phyloP scores from a whole-genome alignment of 1,140 invertebrate species.

The Aphaenogaster ashmeadi region DNA sequence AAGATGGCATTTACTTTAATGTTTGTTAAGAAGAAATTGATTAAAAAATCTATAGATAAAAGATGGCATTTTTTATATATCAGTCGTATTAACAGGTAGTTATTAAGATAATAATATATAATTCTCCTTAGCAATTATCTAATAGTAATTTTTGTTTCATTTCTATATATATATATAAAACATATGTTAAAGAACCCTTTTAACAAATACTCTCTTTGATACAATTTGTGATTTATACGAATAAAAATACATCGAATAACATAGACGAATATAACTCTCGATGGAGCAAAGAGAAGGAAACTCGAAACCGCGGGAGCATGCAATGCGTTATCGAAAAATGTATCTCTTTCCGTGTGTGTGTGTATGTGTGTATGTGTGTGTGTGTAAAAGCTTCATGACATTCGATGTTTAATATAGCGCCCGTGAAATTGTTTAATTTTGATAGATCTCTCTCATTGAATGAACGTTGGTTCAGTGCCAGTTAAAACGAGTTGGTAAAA shows the following conservation, averaged over 20 bases:
- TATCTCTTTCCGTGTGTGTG: constrained; percentile 23
- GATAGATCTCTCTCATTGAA: constrained; percentile 32
- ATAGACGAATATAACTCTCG: neutral
- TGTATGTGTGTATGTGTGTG: neutral
- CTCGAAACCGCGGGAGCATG: constrained; percentile 10
- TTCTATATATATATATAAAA: neutral
- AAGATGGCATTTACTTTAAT: neutral
- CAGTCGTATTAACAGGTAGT: neutral
- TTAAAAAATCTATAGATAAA: neutral
- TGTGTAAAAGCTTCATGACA: constrained; percentile 23
- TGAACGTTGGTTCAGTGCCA: neutral
- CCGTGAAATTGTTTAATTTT: constrained; percentile 53
- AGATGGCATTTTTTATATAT: neutral
- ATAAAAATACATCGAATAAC: constrained; percentile 17
- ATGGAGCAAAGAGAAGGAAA: constrained; percentile 36
- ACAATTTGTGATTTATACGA: neutral
- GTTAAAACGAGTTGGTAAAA: constrained; percentile 36
- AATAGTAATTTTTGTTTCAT: neutral
- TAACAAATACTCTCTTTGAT: neutral
- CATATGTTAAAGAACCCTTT: neutral
- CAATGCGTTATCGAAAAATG: constrained; percentile 48
- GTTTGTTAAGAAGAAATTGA: neutral
- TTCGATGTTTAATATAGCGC: constrained; percentile 44
- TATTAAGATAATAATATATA: neutral
- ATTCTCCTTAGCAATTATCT: neutral